A percentile compares a stretch with the other conserved stretches of the same genome.
These are phyloP conservation scores for Palythoa grandiflora DNA, from an alignment of 92 coral and sea anemone genomes.

Conservation along the genomic window DNA sequence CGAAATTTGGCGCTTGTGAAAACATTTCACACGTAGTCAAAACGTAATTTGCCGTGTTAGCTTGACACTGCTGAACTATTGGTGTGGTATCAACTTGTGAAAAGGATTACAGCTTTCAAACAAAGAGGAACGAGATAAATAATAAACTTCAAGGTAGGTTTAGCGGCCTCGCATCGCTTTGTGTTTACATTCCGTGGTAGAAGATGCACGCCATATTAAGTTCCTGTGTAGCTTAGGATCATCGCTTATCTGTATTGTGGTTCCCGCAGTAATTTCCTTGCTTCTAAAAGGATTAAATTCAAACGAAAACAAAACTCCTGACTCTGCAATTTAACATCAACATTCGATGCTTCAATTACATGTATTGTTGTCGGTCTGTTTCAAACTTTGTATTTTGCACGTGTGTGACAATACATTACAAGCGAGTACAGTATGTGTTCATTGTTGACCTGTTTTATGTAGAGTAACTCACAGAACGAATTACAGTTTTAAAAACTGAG, in stretches of 20 bases:
- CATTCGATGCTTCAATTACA: slow-evolving; percentile 8
- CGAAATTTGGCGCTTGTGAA: not conserved
- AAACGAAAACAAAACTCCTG: not conserved
- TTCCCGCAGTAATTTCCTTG: not conserved
- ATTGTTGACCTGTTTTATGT: not conserved
- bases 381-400: not conserved
- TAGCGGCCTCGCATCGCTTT: not conserved
- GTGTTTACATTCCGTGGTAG: slow-evolving; percentile 45
- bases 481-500: not conserved
- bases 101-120: slow-evolving; percentile 33
- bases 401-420: not conserved
- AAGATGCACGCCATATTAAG: slow-evolving; percentile 45
- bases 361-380: not conserved
- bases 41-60: not conserved
- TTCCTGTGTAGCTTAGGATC: slow-evolving; percentile 30
- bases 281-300: not conserved
- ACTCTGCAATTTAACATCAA: not conserved
- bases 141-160: slow-evolving; percentile 30
- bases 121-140: slow-evolving; percentile 17
- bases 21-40: not conserved
- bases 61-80: not conserved
- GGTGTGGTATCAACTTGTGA: slow-evolving; percentile 1
- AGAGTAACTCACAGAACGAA: not conserved
- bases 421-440: too few relatives aligned
- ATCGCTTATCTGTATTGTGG: not conserved